These are phyloP conservation scores for Eugnorisma glareosa DNA, from an alignment of 2,888 invertebrate genomes.

Conservation along the genomic window DNA sequence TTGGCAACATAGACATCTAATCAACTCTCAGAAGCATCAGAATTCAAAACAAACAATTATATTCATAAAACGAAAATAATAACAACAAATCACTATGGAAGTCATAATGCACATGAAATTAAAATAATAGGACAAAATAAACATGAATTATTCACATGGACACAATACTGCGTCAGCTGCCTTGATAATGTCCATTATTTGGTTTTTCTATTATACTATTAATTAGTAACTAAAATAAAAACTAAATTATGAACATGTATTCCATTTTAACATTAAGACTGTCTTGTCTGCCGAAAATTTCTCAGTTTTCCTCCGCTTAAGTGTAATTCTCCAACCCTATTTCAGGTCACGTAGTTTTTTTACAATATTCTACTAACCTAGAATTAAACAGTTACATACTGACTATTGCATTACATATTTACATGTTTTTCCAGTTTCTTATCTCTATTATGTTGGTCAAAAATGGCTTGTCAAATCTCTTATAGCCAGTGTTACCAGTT, in stretches of 20 bases:
- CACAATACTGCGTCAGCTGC: slow-evolving; percentile 58
- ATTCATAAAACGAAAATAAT: slow-evolving; percentile 68
- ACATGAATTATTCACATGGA: slow-evolving; percentile 62
- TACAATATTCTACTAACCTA: background rate
- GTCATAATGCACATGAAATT: slow-evolving; percentile 55
- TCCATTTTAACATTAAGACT: slow-evolving; percentile 6
- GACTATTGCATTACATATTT: background rate
- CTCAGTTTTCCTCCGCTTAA: background rate
- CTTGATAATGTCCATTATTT: slow-evolving; percentile 43
- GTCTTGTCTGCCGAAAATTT: slow-evolving; percentile 4
- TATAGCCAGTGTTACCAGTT: slow-evolving; percentile 20
- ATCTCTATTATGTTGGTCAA: background rate
- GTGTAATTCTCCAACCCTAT: slow-evolving; percentile 3
- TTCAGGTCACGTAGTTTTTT: background rate
- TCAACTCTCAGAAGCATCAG: slow-evolving; percentile 42
- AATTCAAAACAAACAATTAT: slow-evolving; percentile 61
- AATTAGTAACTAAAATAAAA: slow-evolving; percentile 15
- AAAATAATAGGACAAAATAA: slow-evolving; percentile 60
- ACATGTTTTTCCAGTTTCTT: background rate
- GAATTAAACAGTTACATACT: background rate
- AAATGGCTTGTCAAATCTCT: slow-evolving; percentile 19
- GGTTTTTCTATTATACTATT: slow-evolving; percentile 37
- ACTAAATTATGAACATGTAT: slow-evolving; percentile 36
- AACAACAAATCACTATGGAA: slow-evolving; percentile 60
- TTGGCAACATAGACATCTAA: slow-evolving; percentile 52